These are phyloP conservation scores for Colaptes auratus DNA, from an alignment of 2,113 vertebrate species.

Conservation along the genomic window DNA sequence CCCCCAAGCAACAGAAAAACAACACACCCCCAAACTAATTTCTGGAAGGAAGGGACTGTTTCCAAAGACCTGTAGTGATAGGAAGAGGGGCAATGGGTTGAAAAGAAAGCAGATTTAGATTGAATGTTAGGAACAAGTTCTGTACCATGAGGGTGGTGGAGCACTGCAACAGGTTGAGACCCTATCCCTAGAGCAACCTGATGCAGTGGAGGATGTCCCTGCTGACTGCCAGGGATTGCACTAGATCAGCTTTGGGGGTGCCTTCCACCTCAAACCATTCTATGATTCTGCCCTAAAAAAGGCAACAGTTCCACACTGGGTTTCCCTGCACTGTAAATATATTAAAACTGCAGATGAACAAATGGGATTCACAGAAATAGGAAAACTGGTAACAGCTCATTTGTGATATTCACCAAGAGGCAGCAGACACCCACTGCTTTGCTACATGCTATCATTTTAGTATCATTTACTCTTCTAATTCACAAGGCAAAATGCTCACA, in stretches of 20 bases:
- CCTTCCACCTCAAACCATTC: too few relatives aligned
- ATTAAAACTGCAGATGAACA: not conserved
- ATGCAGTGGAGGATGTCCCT: too few relatives aligned
- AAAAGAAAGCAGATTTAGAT: too few relatives aligned
- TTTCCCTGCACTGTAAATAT: not conserved
- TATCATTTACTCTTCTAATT: not conserved
- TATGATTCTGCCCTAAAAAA: not conserved
- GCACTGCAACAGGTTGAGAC: too few relatives aligned
- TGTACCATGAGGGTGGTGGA: too few relatives aligned
- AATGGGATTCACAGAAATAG: not conserved
- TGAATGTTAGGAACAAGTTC: too few relatives aligned
- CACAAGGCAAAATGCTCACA: slow-evolving; percentile 37
- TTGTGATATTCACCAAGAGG: not conserved
- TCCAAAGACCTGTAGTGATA: too few relatives aligned
- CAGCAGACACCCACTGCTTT: not conserved
- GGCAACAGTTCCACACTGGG: rapidly evolving
- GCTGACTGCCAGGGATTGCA: too few relatives aligned
- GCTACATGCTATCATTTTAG: not conserved
- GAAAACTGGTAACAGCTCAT: not conserved
- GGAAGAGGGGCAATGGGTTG: too few relatives aligned
- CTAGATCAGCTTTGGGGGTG: too few relatives aligned
- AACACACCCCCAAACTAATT: not conserved
- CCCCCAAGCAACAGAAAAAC: too few relatives aligned
- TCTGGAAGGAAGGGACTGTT: not conserved
- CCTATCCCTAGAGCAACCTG: too few relatives aligned